Conservation (phyloP, 2,888 invertebrate species). For the Lampropteryx suffumata region DNA sequence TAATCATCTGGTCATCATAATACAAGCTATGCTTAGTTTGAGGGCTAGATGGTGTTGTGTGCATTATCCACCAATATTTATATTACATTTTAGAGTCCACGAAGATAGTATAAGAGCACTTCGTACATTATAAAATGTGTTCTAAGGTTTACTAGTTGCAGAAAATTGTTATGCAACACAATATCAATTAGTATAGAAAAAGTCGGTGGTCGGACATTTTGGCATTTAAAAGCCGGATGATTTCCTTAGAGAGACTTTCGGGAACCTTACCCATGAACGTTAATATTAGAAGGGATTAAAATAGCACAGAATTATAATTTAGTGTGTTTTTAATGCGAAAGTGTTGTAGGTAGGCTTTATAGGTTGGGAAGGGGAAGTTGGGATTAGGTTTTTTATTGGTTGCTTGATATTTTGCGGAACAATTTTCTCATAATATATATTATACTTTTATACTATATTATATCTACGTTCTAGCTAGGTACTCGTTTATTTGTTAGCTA, state of each 20-base stretch:
- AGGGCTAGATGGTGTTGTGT: no score
- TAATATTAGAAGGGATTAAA: conserved; percentile 36
- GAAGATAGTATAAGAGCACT: no score
- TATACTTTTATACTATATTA: no score
- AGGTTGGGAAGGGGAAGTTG: neutral
- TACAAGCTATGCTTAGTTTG: no score
- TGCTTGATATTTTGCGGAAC: conserved; percentile 7
- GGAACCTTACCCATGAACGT: conserved; percentile 35
- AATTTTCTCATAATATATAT: neutral
- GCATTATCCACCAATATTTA: no score
- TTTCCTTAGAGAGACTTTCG: neutral
- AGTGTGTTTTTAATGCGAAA: conserved; percentile 46
- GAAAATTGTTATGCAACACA: neutral
- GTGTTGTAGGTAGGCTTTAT: conserved; percentile 30
- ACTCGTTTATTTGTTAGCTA: no score
- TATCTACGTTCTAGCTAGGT: no score
- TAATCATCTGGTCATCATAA: no score
- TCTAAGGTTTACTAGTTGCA: no score
- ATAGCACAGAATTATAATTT: conserved; percentile 39
- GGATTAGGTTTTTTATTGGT: conserved; percentile 9
- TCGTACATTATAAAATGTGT: no score
- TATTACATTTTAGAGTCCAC: no score
- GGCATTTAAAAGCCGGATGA: conserved; percentile 1
- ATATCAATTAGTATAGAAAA: neutral
- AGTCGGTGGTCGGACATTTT: neutral